Conservation (phyloP, 2,888 invertebrate species). For the Cephus sareptanus region DNA sequence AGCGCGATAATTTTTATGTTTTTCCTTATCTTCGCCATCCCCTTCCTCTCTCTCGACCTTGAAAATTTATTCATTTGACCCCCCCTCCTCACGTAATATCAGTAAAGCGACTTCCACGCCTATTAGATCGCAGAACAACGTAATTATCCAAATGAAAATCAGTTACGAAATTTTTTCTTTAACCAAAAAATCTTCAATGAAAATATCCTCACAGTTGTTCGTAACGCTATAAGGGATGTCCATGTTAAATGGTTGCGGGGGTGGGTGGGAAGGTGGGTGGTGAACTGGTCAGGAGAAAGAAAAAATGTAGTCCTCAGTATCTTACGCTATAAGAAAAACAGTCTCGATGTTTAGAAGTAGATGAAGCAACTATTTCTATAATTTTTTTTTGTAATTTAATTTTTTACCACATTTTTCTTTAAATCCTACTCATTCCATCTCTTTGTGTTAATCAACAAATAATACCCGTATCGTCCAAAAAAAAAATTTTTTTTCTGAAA, state of each 20-base stretch:
- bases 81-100: not conserved
- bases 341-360: conserved; percentile 6
- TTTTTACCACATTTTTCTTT: conserved; percentile 7
- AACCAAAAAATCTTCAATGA: not conserved
- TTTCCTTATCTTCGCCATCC: conserved; percentile 8
- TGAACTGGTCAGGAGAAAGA: not conserved
- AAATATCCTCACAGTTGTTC: not conserved
- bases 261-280: not conserved
- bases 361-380: not conserved
- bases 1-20: not conserved
- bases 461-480: not conserved
- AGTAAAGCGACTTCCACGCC: not conserved
- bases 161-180: not conserved
- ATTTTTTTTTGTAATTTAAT: conserved; percentile 9
- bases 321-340: not conserved
- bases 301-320: not conserved
- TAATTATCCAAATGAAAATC: not conserved
- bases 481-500: not conserved
- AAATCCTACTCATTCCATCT: not conserved
- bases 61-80: not conserved
- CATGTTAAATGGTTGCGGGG: not conserved
- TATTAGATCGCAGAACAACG: not conserved
- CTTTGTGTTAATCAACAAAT: not conserved
- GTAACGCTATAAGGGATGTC: not conserved
- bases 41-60: conserved; percentile 1